Base-by-base conservation (phyloP, 2,113 vertebrate species). In the Onychorhynchus coronatus region DNA sequence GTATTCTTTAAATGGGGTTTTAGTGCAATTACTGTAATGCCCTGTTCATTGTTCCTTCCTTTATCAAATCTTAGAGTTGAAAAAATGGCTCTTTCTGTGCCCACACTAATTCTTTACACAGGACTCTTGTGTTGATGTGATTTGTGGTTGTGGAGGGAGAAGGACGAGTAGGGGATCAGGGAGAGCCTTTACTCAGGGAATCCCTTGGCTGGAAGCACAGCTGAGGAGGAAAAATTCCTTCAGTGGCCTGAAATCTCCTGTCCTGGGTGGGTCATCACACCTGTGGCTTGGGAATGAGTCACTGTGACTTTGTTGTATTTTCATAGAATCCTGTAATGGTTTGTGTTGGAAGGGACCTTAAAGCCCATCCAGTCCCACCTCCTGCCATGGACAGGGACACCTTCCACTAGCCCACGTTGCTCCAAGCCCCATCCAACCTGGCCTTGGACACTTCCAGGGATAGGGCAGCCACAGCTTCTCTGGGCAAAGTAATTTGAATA, bases 21-120 rank as follows among this genome's bases (percentile, higher is more conserved):
- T 41, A 90, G 58, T 85, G 82, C 92, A 95, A 80, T 93, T 91
- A 35, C 62, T 91, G 24, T 28, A 95, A 62, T 59, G 82, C 41
- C 67, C 62, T 55, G 6, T 28, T 89, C 67, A 14, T 73, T 76
- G 59, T 55, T 73, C 59, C 24, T 62, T 77, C n/a, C 66, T 83
- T 91, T 70, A 53, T 83, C 67, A 71, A 3, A 50, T 80, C n/a
- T 6, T 35, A 0, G 67, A 50, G 82, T 24, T 55, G 18, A 23
- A 68, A 67, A 92, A n/a, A 24, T 14, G 33, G 9, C 42, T 80
- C 39, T 70, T 76, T 85, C n/a, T 35, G 2, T 88, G 82, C 78
- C 67, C 42, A 21, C 82, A 7, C 28, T 70, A 55, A 85, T 91
- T 46, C 58, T 62, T 74, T 37, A 41, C 73, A 82, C 3, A 5